A percentile compares a stretch with the other conserved stretches of the same genome.
phyloP scores from a whole-genome alignment of 2,797 vertebrate genomes.

The Triplophysa yarkandensis region DNA sequence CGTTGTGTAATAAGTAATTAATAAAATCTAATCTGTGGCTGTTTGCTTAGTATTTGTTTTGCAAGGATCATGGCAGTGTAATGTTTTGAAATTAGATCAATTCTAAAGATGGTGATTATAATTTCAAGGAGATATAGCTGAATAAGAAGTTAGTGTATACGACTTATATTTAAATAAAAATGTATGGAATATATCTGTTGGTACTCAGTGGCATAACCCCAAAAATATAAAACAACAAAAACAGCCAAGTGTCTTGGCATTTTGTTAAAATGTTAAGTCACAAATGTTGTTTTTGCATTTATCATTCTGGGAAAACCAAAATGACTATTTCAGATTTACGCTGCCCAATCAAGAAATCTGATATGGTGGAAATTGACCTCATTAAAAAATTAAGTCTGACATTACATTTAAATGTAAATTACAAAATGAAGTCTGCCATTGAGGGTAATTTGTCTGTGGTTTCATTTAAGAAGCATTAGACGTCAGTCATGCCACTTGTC shows the following conservation, averaged over 20 bases:
- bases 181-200: background rate
- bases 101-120: background rate
- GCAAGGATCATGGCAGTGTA: too few relatives aligned
- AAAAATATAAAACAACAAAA: background rate
- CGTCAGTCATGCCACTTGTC: conserved; percentile 19
- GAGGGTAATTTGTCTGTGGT: conserved; percentile 35
- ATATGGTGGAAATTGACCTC: background rate
- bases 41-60: too few relatives aligned
- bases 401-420: too few relatives aligned
- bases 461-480: background rate
- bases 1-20: too few relatives aligned
- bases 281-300: background rate
- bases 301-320: conserved; percentile 15
- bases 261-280: conserved; percentile 18
- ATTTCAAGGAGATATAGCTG: background rate
- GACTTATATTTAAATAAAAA: background rate
- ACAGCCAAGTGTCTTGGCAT: conserved; percentile 11
- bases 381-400: background rate
- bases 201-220: background rate
- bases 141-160: background rate
- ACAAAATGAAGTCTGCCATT: background rate
- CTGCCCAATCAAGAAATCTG: conserved; percentile 13
- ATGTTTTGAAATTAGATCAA: too few relatives aligned
- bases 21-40: too few relatives aligned
- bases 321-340: conserved; percentile 26